These are phyloP conservation scores for Agrotis exclamationis DNA, from an alignment of 2,888 invertebrate species.

Conservation along the genomic window DNA sequence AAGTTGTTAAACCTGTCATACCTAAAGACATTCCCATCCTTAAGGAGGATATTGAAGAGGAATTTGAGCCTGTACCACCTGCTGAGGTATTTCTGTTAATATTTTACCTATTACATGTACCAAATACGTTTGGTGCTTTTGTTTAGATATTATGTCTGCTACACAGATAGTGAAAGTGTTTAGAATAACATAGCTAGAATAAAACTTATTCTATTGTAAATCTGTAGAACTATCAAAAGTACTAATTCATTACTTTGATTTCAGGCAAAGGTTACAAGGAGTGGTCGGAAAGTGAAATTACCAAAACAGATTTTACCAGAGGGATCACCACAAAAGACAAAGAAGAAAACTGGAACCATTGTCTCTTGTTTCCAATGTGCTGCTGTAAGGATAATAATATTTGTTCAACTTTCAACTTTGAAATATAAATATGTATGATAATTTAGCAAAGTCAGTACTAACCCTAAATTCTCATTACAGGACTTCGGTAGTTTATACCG, in stretches of 20 bases:
- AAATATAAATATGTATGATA: background rate
- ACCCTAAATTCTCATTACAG: constrained; percentile 65
- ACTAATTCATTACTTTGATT: constrained; percentile 43
- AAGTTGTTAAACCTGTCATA: constrained; percentile 21
- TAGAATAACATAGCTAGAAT: background rate
- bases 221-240: background rate
- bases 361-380: constrained; percentile 83
- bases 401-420: too few relatives aligned
- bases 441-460: background rate
- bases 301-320: constrained; percentile 81
- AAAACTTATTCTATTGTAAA: too few relatives aligned
- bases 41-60: constrained; percentile 60
- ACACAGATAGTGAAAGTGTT: background rate
- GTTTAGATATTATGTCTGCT: background rate
- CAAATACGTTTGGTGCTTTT: background rate
- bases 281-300: constrained; percentile 84
- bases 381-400: constrained; percentile 72
- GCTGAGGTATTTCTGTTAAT: constrained; percentile 48
- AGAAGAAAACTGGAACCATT: constrained; percentile 76
- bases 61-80: constrained; percentile 55
- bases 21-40: constrained; percentile 48
- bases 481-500: constrained; percentile 84
- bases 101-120: background rate
- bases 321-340: constrained; percentile 76
- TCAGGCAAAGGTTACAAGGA: constrained; percentile 84